Evolutionary conservation across 2,888 invertebrate species (phyloP), one percentile per base, ranked within the genome.

Genomic region (Empis stercorea): DNA sequence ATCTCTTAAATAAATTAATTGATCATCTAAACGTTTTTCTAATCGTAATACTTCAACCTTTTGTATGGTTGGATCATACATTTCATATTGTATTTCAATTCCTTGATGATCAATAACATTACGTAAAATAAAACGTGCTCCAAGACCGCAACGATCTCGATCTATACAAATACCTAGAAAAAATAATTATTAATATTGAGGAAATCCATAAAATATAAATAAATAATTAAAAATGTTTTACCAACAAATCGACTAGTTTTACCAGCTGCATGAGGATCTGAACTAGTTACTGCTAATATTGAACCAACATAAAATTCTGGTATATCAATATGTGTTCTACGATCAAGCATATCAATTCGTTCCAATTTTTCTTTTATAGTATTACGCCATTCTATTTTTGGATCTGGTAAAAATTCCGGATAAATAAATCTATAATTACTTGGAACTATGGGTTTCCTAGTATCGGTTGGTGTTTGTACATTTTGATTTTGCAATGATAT

Each of bases 221-320:
- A n/a, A n/a, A n/a, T n/a, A n/a, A n/a, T n/a, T n/a, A n/a, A n/a
- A 11, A 3, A 4, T 34, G 10, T 53, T 52, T 50, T 51, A 62
- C 62, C 69, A 10, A 69, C 63, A 51, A 69, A 93, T 61, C 81
- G 78, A 59, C 81, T 88, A 1, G 76, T 73, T 71, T 94, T 94
- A 42, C 83, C 84, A 27, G 86, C 81, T 3, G 91, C 79, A 73
- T 92, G 87, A 5, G 75, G 76, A 66, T 96, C 94, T 1, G 93
- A 81, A 52, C 84, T 80, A 3, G 85, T 87, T 1, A 96, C 92
- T 30, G 91, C 86, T 62, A 97, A 57, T 50, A 96, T 80, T 27
- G 88, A 87, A 13, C 95, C 97, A 59, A 96, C 95, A 74, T 96
- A 99, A 73, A 99, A 99, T 66, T 97, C 96, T 0, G 99, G 97